Evolutionary conservation across 2,113 vertebrate genomes (phyloP).

Genomic region (Tychaedon coryphoeus): DNA sequence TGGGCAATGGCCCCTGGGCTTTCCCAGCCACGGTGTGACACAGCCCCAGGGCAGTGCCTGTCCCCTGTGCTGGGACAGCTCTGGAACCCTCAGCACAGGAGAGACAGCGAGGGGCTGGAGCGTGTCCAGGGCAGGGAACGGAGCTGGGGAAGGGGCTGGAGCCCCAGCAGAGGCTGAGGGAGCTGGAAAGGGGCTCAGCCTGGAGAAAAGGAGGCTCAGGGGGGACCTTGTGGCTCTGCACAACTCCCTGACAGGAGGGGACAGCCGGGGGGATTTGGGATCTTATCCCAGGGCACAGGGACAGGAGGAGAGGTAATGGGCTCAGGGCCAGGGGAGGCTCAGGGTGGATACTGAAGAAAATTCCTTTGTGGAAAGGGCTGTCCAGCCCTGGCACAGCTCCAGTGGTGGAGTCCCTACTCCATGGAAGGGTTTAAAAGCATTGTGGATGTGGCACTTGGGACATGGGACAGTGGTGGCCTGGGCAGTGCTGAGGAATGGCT

Average conservation of each 20-base stretch:
- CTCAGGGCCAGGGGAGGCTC: rapidly evolving
- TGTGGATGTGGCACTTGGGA: background rate
- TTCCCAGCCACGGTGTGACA: background rate
- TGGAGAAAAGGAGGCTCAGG: no score
- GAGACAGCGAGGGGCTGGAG: no score
- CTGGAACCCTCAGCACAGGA: no score
- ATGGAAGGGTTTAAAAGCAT: rapidly evolving
- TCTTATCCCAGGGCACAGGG: background rate
- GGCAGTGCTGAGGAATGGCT: background rate
- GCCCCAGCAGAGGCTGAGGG: no score
- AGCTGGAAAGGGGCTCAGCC: no score
- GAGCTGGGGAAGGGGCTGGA: no score
- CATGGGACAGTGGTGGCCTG: background rate
- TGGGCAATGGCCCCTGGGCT: background rate
- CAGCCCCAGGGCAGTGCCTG: background rate
- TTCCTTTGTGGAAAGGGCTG: rapidly evolving
- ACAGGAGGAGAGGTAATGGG: background rate
- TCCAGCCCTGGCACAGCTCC: background rate
- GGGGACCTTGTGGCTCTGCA: no score
- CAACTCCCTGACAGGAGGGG: no score
- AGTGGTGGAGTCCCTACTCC: rapidly evolving
- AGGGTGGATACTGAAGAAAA: rapidly evolving
- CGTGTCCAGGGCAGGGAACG: no score
- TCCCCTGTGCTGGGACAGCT: background rate
- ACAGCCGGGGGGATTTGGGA: background rate